Evolutionary conservation across 2,797 vertebrate genomes (phyloP), one percentile per base, ranked within the genome.

Genomic region (Sebastes glaucus): DNA sequence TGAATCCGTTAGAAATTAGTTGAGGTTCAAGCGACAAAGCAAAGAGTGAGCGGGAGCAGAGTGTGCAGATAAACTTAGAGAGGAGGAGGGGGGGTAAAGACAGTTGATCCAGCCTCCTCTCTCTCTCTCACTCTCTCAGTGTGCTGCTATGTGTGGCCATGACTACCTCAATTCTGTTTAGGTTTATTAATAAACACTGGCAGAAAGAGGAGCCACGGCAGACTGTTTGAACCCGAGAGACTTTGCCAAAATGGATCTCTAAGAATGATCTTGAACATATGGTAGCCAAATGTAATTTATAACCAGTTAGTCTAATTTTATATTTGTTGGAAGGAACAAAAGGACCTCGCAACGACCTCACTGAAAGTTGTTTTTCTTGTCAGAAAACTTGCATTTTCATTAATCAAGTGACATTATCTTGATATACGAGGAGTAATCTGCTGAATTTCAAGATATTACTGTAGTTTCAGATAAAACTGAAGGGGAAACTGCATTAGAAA

Each of bases 161-260:
- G 95, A 87, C 92, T 88, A 96, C 95, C 80, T 77, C 25, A 59
- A 81, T 80, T 93, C 91, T 95, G 94, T 96, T 96, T 95, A 89
- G 86, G 92, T 93, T 87, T 96, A 96, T 95, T 95, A 95, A 96
- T 96, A 96, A 95, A 95, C 92, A 92, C 78, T 25, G 84, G 61
- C 72, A 71, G 90, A 91, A 89, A 92, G 83, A 90, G 59, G 78
- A 89, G 81, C 83, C 62, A 67, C 66, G 49, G 82, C 81, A 67
- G 66, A 32, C 65, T 70, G 42, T 70, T 80, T 88, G 27, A 74
- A 78, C 72, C 80, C 49, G 3, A 46, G 28, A 73, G 67, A 66
- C 72, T 61, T 85, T 73, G 30, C 2, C 49, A 56, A 76, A 75
- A 33, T 53, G 20, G 23, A 49, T 52, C n/a, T 60, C 16, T 18